phyloP scores from a whole-genome alignment of 2,888 invertebrate genomes.

The Falcaria lacertinaria region DNA sequence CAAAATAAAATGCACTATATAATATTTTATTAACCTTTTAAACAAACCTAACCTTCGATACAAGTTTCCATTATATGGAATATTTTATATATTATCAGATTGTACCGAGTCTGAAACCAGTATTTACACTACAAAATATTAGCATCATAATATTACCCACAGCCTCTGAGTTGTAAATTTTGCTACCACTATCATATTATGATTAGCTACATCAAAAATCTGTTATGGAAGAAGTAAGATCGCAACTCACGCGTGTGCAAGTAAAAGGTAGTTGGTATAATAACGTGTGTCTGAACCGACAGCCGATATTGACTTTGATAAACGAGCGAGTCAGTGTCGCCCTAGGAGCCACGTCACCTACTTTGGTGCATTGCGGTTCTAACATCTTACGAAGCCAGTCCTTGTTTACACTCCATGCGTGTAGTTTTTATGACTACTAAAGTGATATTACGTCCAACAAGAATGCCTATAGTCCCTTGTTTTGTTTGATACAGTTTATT shows the following conservation, averaged over 20 bases:
- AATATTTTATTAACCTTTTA: too few species aligned
- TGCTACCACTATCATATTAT: not conserved
- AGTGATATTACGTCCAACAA: constrained; percentile 56
- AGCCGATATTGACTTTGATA: constrained; percentile 78
- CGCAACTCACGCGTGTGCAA: constrained; percentile 43
- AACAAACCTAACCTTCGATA: too few species aligned
- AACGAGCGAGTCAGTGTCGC: constrained; percentile 72
- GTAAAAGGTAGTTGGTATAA: constrained; percentile 48
- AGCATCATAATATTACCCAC: too few species aligned
- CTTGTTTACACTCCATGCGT: constrained; percentile 68
- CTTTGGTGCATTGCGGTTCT: constrained; percentile 75
- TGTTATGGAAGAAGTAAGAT: constrained; percentile 6
- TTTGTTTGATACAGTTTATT: constrained; percentile 65
- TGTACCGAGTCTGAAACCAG: too few species aligned
- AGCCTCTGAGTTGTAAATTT: not conserved
- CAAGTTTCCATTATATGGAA: too few species aligned
- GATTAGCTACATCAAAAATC: not conserved
- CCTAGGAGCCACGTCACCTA: constrained; percentile 70
- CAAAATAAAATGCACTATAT: too few species aligned
- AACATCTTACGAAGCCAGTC: constrained; percentile 56
- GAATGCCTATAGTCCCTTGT: constrained; percentile 58
- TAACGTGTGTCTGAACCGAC: constrained; percentile 57
- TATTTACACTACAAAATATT: too few species aligned
- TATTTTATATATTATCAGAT: too few species aligned
- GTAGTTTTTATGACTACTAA: constrained; percentile 72